Percentiles rank a stretch among this genome's conserved stretches.
Evolutionary conservation across 2,888 invertebrate species (phyloP).

Genomic region (Atherix ibis): DNA sequence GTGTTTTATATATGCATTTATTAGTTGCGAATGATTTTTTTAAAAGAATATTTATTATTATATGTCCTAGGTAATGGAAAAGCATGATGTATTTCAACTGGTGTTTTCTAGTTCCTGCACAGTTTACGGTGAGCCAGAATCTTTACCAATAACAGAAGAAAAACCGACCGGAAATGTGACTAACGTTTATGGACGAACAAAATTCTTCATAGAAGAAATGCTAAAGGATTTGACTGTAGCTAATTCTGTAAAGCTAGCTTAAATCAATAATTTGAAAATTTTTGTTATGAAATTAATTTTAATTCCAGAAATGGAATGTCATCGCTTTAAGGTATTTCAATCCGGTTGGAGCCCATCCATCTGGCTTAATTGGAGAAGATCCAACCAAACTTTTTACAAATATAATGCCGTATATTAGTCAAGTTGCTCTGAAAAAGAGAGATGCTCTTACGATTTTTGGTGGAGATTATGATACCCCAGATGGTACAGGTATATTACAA

Average conservation of each 20-base stretch:
- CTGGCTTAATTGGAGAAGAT: constrained; percentile 84
- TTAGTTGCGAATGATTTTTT: constrained; percentile 28
- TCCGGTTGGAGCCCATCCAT: constrained; percentile 84
- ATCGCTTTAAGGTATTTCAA: constrained; percentile 86
- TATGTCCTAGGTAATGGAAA: constrained; percentile 53
- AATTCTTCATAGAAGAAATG: constrained; percentile 89
- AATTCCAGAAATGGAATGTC: constrained; percentile 54
- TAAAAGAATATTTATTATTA: not conserved
- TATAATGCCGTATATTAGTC: constrained; percentile 83
- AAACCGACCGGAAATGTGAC: constrained; percentile 78
- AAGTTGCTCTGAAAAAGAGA: constrained; percentile 78
- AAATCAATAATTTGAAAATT: constrained; percentile 16
- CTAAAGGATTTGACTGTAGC: constrained; percentile 69
- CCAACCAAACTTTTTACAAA: constrained; percentile 84
- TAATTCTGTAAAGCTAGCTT: constrained; percentile 44
- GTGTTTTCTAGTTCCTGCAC: constrained; percentile 73
- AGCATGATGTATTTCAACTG: constrained; percentile 55
- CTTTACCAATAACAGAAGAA: constrained; percentile 68
- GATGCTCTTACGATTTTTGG: constrained; percentile 66
- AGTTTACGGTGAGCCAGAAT: constrained; percentile 78
- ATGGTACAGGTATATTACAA: constrained; percentile 64
- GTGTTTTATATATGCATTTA: constrained; percentile 14
- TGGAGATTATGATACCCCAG: constrained; percentile 68
- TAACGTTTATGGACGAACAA: constrained; percentile 86
- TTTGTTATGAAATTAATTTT: constrained; percentile 6